Evolutionary conservation across 2,113 vertebrate genomes (phyloP).

Genomic region (Globicephala melas): DNA sequence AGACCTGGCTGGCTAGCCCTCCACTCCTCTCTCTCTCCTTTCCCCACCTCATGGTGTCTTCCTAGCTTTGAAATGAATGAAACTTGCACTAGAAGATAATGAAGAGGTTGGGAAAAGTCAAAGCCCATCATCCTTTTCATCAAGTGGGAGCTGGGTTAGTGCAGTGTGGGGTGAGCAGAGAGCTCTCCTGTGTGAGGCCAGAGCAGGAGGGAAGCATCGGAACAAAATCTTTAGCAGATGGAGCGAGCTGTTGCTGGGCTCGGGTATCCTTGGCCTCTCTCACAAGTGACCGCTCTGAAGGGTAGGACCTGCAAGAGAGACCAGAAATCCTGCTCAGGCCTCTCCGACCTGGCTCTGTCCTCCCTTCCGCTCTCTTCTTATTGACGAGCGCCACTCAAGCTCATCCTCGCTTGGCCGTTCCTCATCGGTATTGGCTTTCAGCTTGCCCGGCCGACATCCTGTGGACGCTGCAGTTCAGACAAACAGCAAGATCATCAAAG

Average conservation of each 20-base stretch:
- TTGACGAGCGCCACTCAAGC: not conserved
- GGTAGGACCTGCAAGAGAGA: not conserved
- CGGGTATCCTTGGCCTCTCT: not conserved
- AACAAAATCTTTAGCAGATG: not conserved
- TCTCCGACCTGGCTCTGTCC: not conserved
- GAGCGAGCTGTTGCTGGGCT: not conserved
- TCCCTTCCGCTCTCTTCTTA: not conserved
- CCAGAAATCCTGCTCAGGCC: not conserved
- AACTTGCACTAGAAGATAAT: not conserved
- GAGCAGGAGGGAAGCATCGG: not conserved
- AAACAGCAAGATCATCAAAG: slow-evolving; percentile 76
- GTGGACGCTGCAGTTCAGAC: slow-evolving; percentile 69
- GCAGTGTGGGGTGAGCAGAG: not conserved
- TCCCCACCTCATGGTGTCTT: not conserved
- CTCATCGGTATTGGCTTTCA: slow-evolving; percentile 56
- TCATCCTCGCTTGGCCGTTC: not conserved
- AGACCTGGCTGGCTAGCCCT: not conserved
- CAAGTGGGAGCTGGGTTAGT: not conserved
- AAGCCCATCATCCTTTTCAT: not conserved
- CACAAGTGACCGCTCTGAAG: not conserved
- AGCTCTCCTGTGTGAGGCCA: not conserved
- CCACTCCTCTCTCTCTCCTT: not conserved
- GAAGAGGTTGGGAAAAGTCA: not conserved
- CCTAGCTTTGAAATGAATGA: not conserved
- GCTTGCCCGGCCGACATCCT: slow-evolving; percentile 60